A percentile compares a stretch with the other conserved stretches of the same genome.
Conservation (phyloP, 2,888 invertebrate species). For the Rhyacophila evoluta region DNA sequence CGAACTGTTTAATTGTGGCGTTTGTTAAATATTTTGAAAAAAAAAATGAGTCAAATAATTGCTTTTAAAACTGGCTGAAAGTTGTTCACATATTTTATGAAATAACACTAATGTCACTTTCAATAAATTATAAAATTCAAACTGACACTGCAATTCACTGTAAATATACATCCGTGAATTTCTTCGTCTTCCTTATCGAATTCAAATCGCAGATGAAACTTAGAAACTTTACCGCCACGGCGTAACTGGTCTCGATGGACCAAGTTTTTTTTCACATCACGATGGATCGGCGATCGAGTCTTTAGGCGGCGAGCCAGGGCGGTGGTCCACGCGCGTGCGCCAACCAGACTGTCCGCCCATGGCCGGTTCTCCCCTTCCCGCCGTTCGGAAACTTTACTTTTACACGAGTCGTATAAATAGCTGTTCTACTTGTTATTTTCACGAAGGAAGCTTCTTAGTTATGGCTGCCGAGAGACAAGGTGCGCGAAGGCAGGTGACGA, state of each 20-base stretch:
- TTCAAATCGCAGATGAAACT: not conserved
- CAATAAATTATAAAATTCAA: no score
- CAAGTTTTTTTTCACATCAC: constrained; percentile 10
- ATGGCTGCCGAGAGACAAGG: constrained; percentile 44
- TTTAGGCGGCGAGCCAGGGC: constrained; percentile 55
- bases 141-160: not conserved
- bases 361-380: constrained; percentile 43
- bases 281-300: not conserved
- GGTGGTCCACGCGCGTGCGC: constrained; percentile 60
- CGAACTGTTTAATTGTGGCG: no score
- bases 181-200: not conserved
- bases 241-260: not conserved
- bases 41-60: no score
- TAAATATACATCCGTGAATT: not conserved
- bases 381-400: constrained; percentile 52
- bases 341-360: constrained; percentile 54
- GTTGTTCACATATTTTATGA: no score
- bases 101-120: no score
- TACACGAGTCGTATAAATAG: constrained; percentile 54
- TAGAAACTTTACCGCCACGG: not conserved
- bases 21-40: no score
- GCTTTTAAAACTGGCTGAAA: no score
- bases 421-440: constrained; percentile 55
- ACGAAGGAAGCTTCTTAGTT: constrained; percentile 44
- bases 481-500: constrained; percentile 38